A percentile compares a stretch with the other conserved stretches of the same genome.
Evolutionary conservation across 2,113 vertebrate genomes (phyloP).

Genomic region (Dipodomys spectabilis): DNA sequence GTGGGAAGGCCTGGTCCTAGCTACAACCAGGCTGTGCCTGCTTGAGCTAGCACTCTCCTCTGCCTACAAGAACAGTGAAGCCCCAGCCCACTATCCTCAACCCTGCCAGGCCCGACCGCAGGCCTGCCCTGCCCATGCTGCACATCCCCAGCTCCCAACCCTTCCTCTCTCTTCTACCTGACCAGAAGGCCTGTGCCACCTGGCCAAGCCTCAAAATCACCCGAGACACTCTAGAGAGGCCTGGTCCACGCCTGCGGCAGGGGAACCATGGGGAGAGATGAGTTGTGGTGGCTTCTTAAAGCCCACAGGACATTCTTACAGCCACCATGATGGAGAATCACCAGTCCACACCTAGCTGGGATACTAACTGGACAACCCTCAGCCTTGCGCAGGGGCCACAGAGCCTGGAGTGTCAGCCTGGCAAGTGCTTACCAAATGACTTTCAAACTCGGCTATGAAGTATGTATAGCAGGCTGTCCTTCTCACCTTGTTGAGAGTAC

Average conservation of each 20-base stretch:
- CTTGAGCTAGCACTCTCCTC: too few species aligned
- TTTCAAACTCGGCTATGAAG: background rate
- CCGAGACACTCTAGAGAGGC: background rate
- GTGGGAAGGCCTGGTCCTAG: background rate
- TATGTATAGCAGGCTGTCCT: too few species aligned
- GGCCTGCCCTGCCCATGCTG: background rate
- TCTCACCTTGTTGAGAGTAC: conserved; percentile 90
- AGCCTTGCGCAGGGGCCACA: too few species aligned
- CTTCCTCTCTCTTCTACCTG: background rate
- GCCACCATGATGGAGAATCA: background rate
- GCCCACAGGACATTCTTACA: background rate
- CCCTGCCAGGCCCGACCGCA: too few species aligned
- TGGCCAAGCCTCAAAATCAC: background rate
- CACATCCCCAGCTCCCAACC: background rate
- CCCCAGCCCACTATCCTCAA: too few species aligned
- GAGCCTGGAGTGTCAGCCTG: background rate
- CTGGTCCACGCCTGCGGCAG: background rate
- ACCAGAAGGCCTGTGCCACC: background rate
- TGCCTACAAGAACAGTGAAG: too few species aligned
- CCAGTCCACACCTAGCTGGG: background rate
- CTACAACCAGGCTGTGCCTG: background rate
- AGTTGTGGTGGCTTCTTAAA: background rate
- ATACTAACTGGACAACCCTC: too few species aligned
- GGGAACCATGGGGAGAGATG: background rate
- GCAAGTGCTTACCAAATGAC: background rate